phyloP scores from a whole-genome alignment of 2,113 vertebrate genomes.

The Muntiacus reevesi region DNA sequence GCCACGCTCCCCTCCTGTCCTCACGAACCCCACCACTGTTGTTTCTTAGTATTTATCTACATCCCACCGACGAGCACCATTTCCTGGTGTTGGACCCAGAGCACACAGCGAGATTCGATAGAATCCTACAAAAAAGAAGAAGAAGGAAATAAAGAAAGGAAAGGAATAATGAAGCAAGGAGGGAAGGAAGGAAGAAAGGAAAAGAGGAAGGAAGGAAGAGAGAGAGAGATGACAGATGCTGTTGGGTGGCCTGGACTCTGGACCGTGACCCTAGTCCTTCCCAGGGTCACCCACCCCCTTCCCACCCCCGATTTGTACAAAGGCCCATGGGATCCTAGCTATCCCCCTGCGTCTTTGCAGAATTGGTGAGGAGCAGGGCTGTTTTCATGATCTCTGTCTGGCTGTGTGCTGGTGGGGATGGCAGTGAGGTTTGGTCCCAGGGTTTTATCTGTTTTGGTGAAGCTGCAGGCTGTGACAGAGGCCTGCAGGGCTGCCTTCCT shows the following conservation, averaged over 20 bases:
- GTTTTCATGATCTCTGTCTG: neutral
- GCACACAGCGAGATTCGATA: neutral
- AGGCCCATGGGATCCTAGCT: neutral
- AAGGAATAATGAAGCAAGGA: neutral
- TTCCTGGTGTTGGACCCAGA: slow-evolving; percentile 11
- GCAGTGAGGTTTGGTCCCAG: fast-evolving
- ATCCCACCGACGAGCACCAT: neutral
- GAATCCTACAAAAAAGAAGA: neutral
- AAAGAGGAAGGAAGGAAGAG: neutral
- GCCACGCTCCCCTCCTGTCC: neutral
- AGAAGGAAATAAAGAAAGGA: neutral
- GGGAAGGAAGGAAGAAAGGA: neutral
- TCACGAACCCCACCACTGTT: neutral
- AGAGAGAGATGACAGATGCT: neutral
- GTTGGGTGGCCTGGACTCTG: neutral
- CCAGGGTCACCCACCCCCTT: neutral
- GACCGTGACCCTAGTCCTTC: neutral
- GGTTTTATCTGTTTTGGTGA: neutral
- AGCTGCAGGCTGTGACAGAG: neutral
- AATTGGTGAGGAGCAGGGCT: neutral
- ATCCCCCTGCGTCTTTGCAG: neutral
- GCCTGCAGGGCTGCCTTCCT: neutral
- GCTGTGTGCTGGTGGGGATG: fast-evolving
- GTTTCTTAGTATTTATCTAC: neutral
- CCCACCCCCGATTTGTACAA: neutral